phyloP scores from a whole-genome alignment of 2,113 vertebrate species.

The Hippoglossus stenolepis region DNA sequence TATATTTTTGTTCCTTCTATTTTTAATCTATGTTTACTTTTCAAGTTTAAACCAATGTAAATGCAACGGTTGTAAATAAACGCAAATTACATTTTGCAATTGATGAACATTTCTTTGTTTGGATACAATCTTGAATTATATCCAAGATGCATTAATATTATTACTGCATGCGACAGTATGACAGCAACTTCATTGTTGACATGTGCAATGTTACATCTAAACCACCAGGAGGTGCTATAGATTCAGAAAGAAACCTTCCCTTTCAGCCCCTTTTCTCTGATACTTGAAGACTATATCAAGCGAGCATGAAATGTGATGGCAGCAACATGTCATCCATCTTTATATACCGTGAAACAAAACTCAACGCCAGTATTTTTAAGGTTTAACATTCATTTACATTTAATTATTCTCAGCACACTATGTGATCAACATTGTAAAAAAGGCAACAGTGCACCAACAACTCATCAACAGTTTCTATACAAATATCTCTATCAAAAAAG shows the following conservation, averaged over 20 bases:
- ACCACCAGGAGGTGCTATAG: conserved; percentile 42
- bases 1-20: conserved; percentile 4
- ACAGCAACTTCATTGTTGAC: not conserved
- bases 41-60: conserved; percentile 39
- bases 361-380: conserved; percentile 8
- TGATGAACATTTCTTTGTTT: not conserved
- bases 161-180: not conserved
- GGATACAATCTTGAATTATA: too few species aligned
- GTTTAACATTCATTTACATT: conserved; percentile 44
- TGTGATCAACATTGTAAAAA: conserved; percentile 46
- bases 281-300: not conserved
- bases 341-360: not conserved
- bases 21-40: conserved; percentile 31
- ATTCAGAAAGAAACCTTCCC: not conserved
- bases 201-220: not conserved
- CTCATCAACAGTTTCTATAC: conserved; percentile 32
- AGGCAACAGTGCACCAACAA: conserved; percentile 68
- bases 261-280: not conserved
- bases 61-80: conserved; percentile 51
- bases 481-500: conserved; percentile 37
- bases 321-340: too few species aligned
- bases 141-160: not conserved
- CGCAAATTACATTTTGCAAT: conserved; percentile 31
- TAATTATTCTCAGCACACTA: conserved; percentile 54
- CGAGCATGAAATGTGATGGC: too few species aligned